These are phyloP conservation scores for Raja brachyura DNA, from an alignment of 2,113 vertebrate species.

Conservation along the genomic window DNA sequence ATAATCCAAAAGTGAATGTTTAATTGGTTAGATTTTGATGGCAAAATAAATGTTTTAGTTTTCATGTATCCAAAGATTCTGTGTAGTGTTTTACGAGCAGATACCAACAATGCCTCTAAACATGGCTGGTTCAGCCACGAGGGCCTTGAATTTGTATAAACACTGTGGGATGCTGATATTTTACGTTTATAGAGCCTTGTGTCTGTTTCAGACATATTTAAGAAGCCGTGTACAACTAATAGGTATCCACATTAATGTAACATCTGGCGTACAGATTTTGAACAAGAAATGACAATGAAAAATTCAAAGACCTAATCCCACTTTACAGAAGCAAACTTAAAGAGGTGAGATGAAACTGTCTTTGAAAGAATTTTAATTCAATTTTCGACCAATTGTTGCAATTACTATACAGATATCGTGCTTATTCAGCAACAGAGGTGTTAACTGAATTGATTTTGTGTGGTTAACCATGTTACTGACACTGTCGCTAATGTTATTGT, in stretches of 20 bases:
- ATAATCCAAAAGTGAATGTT: neutral
- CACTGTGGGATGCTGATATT: neutral
- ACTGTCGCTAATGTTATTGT: neutral
- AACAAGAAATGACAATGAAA: neutral
- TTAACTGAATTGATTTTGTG: neutral
- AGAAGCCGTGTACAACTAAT: neutral
- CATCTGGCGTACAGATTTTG: neutral
- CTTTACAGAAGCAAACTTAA: neutral
- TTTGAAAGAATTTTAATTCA: neutral
- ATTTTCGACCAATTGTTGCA: neutral
- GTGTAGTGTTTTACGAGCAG: neutral
- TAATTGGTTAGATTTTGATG: neutral
- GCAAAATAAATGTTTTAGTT: neutral
- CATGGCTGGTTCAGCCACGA: neutral
- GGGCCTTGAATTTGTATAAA: neutral
- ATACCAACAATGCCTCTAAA: neutral
- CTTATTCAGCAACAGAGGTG: neutral
- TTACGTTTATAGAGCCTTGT: neutral
- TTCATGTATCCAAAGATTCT: neutral
- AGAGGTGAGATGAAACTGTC: neutral
- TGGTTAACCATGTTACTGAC: neutral
- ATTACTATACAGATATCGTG: neutral
- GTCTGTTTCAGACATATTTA: neutral
- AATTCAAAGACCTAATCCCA: neutral
- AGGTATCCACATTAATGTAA: neutral